Base-by-base conservation (phyloP, 2,797 vertebrate genomes). In the Ceryle rudis region DNA sequence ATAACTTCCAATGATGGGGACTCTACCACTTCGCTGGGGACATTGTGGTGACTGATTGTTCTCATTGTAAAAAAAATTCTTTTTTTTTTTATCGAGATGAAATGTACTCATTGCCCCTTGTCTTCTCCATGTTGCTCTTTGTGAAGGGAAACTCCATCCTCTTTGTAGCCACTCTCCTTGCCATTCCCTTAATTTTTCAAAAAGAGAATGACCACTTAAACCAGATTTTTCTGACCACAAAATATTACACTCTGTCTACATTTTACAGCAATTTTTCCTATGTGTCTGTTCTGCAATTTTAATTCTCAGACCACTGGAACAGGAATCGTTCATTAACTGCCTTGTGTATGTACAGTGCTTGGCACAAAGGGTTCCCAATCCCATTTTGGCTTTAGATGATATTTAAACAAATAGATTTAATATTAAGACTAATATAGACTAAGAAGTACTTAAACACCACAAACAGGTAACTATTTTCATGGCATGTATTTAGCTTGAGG, bases 351-450 rank as follows among this genome's bases (percentile, higher is more conserved):
- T 57, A 44, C 14, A 39, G 15, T 35, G 49, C 10, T 14, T 42
- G 35, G 9, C 8, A 54, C 17, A 60, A 39, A 12, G 14, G 1
- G 1, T 51, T 70, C 42, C 12, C 28, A 33, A 0, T 22, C 19
- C 77, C 22, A 37, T 14, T 65, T 60, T 60, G 37, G 4, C 3
- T 86, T 67, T 39, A 67, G 17, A 29, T 39, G 3, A 11, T 26
- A 49, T 39, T 70, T 82, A 82, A 83, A 64, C 5, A 14, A 85
- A 37, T 0, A 18, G 18, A 88, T 74, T 52, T 51, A 80, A 58
- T 44, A 62, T 5, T 23, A 84, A 67, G 19, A 31, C 1, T 85
- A 61, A 57, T 6, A 6, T 46, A 67, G 11, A 47, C 29, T 41
- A 67, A 54, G 37, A 61, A 81, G 52, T 52, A 44, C 4, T 14